phyloP scores from a whole-genome alignment of 53 echinoderm and acorn worm genomes.

The Arbacia lixula region DNA sequence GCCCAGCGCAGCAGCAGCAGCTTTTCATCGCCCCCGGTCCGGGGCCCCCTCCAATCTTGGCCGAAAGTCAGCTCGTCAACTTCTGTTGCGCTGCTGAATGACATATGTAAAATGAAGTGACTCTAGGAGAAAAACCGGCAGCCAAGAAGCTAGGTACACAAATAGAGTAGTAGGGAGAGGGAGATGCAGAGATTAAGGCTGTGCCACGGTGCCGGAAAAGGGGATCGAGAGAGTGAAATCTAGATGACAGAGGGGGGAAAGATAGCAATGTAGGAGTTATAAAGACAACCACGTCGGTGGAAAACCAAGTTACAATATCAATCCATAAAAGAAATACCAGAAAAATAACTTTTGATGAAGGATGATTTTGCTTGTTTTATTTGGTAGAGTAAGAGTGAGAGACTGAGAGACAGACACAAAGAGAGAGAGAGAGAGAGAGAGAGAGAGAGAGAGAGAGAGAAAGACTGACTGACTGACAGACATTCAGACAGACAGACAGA shows the following conservation, averaged over 20 bases:
- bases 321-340: too few species aligned
- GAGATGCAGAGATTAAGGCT: background rate
- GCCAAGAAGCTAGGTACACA: background rate
- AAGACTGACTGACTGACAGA: background rate
- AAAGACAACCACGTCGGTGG: too few species aligned
- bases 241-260: too few species aligned
- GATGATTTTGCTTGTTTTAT: too few species aligned
- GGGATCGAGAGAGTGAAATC: too few species aligned
- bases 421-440: conserved; percentile 1
- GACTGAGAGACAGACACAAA: background rate
- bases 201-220: too few species aligned
- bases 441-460: background rate
- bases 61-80: conserved; percentile 2
- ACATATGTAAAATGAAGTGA: conserved; percentile 17
- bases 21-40: too few species aligned
- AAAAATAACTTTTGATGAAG: too few species aligned
- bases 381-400: too few species aligned
- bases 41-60: conserved; percentile 35
- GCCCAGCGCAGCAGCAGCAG: too few species aligned
- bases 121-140: background rate
- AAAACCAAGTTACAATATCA: too few species aligned
- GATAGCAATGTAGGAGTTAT: too few species aligned
- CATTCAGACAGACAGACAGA: background rate
- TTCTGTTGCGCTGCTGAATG: conserved; percentile 16
- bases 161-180: background rate